Conservation (phyloP, 2,797 vertebrate genomes). For the Momotus momota region DNA sequence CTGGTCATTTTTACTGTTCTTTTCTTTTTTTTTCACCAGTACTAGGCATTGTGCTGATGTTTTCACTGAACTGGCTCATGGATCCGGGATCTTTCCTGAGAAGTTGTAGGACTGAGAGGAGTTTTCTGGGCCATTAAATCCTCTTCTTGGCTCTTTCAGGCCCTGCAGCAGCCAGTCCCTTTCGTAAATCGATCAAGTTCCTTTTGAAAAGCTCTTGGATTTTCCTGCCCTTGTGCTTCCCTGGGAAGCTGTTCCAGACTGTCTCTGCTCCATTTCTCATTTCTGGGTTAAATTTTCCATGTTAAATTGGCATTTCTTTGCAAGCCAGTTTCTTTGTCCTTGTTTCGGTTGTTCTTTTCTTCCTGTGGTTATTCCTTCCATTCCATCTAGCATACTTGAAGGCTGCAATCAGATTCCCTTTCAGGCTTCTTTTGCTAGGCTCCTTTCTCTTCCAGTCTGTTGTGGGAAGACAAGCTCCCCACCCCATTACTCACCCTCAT, state of each 20-base stretch:
- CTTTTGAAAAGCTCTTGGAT: constrained; percentile 16
- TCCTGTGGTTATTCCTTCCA: constrained; percentile 4
- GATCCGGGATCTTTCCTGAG: not conserved
- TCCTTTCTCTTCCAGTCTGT: constrained; percentile 6
- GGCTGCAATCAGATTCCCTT: constrained; percentile 14
- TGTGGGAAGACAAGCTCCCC: not conserved
- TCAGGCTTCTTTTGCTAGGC: not conserved
- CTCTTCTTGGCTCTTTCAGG: not conserved
- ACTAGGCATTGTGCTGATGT: not conserved
- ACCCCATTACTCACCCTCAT: not conserved
- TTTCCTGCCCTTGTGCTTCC: not conserved
- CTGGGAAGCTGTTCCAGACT: not conserved
- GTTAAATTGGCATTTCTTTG: constrained; percentile 41
- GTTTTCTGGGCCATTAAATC: constrained; percentile 11
- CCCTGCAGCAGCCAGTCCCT: not conserved
- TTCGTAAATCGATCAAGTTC: constrained; percentile 17
- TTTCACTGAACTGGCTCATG: not conserved
- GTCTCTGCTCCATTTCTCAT: constrained; percentile 16
- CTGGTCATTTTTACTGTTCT: not conserved
- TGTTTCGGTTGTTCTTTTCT: constrained; percentile 32
- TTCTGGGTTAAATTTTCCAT: constrained; percentile 52
- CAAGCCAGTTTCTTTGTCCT: constrained; percentile 27
- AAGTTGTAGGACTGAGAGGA: not conserved
- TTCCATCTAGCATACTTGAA: constrained; percentile 6
- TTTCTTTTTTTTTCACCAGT: not conserved